These are phyloP conservation scores for Rhabdornis inornatus DNA, from an alignment of 2,113 vertebrate genomes.

Conservation along the genomic window DNA sequence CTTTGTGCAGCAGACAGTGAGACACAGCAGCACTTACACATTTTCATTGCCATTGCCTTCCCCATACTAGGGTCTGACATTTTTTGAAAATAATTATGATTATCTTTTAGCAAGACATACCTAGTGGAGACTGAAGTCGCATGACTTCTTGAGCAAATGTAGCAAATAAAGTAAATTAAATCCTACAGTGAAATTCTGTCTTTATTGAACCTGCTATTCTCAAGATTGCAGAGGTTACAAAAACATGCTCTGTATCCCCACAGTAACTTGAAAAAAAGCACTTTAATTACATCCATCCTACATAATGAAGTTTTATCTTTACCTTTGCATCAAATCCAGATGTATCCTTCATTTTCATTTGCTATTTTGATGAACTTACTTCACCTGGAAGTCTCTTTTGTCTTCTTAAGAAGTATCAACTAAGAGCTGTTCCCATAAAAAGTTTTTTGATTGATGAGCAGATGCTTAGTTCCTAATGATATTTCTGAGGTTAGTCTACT, in stretches of 20 bases:
- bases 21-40: not conserved
- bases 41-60: not conserved
- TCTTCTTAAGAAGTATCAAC: not conserved
- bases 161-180: not conserved
- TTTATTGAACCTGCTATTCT: not conserved
- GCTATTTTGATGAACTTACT: not conserved
- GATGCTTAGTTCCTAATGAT: not conserved
- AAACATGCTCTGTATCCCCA: not conserved
- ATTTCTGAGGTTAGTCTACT: slow-evolving; percentile 33
- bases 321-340: not conserved
- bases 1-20: not conserved
- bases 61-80: not conserved
- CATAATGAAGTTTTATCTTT: not conserved
- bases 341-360: not conserved
- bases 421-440: not conserved
- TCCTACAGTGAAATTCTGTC: not conserved
- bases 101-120: not conserved
- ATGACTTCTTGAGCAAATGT: not conserved
- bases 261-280: not conserved
- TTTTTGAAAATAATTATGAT: not conserved
- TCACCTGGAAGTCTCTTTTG: not conserved
- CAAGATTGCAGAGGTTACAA: not conserved
- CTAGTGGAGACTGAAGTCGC: not conserved
- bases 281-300: not conserved
- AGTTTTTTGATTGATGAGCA: slow-evolving; percentile 36